Percentiles rank a stretch among this genome's conserved stretches.
These are phyloP conservation scores for Hydropsyche betteni DNA, from an alignment of 2,888 invertebrate species.

Conservation along the genomic window DNA sequence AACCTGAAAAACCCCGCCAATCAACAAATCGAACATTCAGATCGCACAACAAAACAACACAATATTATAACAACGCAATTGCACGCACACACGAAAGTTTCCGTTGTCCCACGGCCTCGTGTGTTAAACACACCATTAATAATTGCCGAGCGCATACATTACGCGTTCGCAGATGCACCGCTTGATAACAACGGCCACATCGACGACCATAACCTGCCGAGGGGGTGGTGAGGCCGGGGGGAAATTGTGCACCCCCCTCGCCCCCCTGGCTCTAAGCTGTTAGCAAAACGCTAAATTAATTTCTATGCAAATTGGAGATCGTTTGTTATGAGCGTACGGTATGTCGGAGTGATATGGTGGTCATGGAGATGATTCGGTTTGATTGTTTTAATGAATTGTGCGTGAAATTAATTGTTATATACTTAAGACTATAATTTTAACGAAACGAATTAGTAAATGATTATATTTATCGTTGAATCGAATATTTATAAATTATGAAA, in stretches of 20 bases:
- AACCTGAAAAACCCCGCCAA: no score
- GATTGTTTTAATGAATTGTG: no score
- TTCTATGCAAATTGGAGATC: background rate
- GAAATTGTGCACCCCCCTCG: background rate
- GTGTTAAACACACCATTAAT: constrained; percentile 39
- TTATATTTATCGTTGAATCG: no score
- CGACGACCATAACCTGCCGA: constrained; percentile 1
- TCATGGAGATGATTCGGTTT: no score
- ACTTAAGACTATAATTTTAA: no score
- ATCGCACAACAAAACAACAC: background rate
- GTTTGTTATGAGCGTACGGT: background rate
- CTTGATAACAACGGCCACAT: no score
- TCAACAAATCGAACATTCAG: no score
- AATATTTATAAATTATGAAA: no score
- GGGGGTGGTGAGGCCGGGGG: background rate
- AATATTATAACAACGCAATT: background rate
- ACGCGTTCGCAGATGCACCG: constrained; percentile 26
- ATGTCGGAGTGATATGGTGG: no score
- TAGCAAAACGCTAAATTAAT: constrained; percentile 1
- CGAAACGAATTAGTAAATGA: no score
- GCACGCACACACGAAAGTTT: constrained; percentile 25
- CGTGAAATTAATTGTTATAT: no score
- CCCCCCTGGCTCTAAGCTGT: background rate
- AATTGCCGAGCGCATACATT: constrained; percentile 33
- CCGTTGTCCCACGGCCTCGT: constrained; percentile 35